Evolutionary conservation across 1,140 invertebrate genomes (phyloP), one percentile per base, ranked within the genome.

Genomic region (Nasonia longicornis): DNA sequence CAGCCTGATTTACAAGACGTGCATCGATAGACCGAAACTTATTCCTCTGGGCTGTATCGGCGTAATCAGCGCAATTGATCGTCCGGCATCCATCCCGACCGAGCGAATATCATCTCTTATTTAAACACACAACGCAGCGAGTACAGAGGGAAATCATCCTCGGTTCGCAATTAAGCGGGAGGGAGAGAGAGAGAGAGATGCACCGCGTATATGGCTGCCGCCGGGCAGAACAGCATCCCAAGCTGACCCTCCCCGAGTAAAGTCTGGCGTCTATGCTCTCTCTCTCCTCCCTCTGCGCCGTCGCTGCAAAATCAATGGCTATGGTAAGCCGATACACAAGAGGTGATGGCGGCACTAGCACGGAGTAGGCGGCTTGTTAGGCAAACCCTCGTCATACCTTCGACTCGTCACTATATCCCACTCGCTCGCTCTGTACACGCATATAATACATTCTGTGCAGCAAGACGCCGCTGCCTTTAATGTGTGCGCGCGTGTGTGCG

Each of bases 391-490:
- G 84, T 86, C 85, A 86, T 84, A 82, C 82, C 75, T 48, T 71
- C 85, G 77, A 86, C 84, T 84, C 84, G 83, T 86, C 86, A 85
- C 84, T 86, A 77, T 86, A 77, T 58, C 48, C 16, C 52, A 8
- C 3, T 26, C 26, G 26, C 26, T 26, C 26, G 26, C 26, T n/a
- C 20, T n/a, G 11, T 52, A 52, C 16, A 58, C 16, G 52, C 16
- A 58, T n/a, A n/a, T n/a, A 58, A 4, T 16, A 52, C 48, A 12
- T 11, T 12, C 12, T 14, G 12, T 58, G 52, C n/a, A 26, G 52
- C 52, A 58, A 58, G 52, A n/a, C 52, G 20, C 16, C 20, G 52
- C 7, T 42, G 38, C 38, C 7, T 42, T 42, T 3, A 0, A 58
- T 58, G 48, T 16, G 16, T 58, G 6, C 52, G 20, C 16, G 52